These are phyloP conservation scores for Holotrichia oblita DNA, from an alignment of 1,140 invertebrate genomes.

Conservation along the genomic window DNA sequence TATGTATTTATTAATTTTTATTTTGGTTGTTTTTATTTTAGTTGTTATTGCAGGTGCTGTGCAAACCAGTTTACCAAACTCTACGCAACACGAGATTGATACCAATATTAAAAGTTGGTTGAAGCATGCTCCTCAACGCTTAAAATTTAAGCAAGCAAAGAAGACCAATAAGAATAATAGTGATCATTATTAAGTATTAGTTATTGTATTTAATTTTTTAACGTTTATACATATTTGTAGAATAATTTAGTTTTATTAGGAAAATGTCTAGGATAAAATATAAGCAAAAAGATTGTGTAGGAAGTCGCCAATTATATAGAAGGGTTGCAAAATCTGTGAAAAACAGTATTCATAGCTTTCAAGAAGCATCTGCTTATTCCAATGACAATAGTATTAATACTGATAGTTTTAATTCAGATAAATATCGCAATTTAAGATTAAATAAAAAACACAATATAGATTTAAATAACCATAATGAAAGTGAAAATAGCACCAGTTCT, in stretches of 20 bases:
- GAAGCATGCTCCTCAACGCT: neutral
- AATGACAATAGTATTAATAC: constrained; percentile 1
- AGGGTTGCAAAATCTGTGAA: constrained; percentile 6
- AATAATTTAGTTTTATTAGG: no score
- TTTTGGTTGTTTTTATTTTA: neutral
- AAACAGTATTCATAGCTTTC: neutral
- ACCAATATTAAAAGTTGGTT: constrained; percentile 17
- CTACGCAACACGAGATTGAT: neutral
- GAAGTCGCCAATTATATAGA: neutral
- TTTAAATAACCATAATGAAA: no score
- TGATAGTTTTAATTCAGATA: no score
- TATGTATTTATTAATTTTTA: neutral
- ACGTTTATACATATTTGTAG: no score
- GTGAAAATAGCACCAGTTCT: no score
- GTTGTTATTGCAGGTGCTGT: neutral
- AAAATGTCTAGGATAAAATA: no score
- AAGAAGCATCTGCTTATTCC: neutral
- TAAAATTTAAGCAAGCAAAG: constrained; percentile 5
- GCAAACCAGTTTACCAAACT: neutral
- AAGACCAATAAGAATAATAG: constrained; percentile 1
- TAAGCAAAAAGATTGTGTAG: neutral
- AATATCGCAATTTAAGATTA: no score
- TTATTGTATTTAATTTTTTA: no score
- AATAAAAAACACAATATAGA: no score
- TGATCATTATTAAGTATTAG: neutral